phyloP scores from a whole-genome alignment of 2,113 vertebrate genomes.

The Gallinago media region DNA sequence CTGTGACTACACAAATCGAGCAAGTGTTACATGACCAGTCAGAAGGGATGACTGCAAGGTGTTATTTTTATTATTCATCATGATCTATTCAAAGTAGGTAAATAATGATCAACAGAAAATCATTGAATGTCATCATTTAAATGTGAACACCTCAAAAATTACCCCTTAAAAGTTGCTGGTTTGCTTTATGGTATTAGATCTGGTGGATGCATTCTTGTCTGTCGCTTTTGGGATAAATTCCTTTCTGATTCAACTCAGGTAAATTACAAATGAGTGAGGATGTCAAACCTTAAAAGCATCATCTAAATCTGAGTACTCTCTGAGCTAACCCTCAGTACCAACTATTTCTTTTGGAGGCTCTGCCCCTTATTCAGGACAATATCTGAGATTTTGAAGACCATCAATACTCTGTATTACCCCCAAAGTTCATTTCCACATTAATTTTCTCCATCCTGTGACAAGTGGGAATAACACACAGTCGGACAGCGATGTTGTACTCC shows the following conservation, averaged over 20 bases:
- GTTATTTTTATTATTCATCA: neutral
- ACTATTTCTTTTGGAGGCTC: neutral
- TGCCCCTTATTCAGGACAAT: neutral
- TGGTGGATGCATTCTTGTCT: neutral
- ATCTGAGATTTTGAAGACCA: neutral
- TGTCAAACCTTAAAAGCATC: neutral
- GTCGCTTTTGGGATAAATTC: neutral
- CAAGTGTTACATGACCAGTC: neutral
- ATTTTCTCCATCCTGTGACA: neutral
- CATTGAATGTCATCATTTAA: neutral
- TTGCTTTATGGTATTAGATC: neutral
- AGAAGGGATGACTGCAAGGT: neutral
- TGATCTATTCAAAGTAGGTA: neutral
- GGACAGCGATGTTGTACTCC: neutral
- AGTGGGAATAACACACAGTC: neutral
- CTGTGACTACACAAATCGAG: neutral
- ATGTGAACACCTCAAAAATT: neutral
- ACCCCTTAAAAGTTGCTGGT: neutral
- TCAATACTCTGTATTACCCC: neutral
- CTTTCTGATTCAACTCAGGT: neutral
- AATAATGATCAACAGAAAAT: neutral
- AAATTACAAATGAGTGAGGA: neutral
- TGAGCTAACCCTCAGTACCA: neutral
- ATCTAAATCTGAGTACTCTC: neutral
- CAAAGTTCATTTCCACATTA: neutral